Evolutionary conservation across 2,888 invertebrate species (phyloP).

Genomic region (Mantis religiosa): DNA sequence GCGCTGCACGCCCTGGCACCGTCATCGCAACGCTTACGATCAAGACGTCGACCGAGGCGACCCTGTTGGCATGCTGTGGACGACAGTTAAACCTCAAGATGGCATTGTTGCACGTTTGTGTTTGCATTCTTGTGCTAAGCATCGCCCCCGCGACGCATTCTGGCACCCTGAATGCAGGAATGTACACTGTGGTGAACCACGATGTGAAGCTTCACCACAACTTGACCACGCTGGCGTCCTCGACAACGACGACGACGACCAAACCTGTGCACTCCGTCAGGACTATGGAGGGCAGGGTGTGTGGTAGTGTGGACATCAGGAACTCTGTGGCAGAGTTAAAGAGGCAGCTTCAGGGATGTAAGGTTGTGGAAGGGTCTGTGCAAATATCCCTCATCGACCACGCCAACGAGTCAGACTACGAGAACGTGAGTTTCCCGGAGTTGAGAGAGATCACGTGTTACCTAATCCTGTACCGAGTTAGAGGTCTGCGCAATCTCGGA

Average conservation of each 20-base stretch:
- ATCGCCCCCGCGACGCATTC: background rate
- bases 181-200: background rate
- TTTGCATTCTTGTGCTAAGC: background rate
- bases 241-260: background rate
- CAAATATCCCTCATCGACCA: conserved; percentile 79
- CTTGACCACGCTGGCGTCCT: background rate
- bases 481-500: conserved; percentile 73
- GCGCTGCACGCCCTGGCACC: background rate
- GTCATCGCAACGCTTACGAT: background rate
- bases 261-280: background rate
- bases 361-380: conserved; percentile 88
- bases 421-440: conserved; percentile 72
- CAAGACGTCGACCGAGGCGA: background rate
- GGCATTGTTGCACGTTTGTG: background rate
- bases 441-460: conserved; percentile 90
- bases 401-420: conserved; percentile 56
- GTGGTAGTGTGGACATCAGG: conserved; percentile 66
- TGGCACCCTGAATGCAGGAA: background rate
- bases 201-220: background rate
- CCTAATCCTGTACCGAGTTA: conserved; percentile 75
- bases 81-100: background rate
- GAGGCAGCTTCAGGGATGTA: conserved; percentile 65
- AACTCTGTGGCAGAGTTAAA: conserved; percentile 58
- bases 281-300: conserved; percentile 42
- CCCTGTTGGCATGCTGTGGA: background rate